A percentile compares a stretch with the other conserved stretches of the same genome.
Conservation (phyloP, 2,113 vertebrate species). For the Octodon degus region DNA sequence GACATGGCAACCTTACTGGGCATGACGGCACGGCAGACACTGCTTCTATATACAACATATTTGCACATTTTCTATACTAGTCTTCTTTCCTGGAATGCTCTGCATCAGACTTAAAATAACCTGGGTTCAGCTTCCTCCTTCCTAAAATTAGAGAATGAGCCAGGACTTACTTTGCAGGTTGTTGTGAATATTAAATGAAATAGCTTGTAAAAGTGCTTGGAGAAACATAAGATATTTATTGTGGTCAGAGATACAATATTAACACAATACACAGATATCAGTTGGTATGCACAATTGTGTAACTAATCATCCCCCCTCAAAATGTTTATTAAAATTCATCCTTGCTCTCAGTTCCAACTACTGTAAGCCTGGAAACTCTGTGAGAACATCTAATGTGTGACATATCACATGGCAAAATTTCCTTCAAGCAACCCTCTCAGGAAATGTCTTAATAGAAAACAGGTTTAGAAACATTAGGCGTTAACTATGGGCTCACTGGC, state of each 20-base stretch:
- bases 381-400: background rate
- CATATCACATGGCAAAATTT: background rate
- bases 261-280: background rate
- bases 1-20: background rate
- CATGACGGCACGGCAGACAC: background rate
- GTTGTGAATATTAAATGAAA: background rate
- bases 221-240: background rate
- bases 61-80: background rate
- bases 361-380: background rate
- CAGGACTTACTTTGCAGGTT: background rate
- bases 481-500: background rate
- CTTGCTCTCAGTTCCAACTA: background rate
- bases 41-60: background rate
- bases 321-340: constrained; percentile 35
- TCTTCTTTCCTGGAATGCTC: background rate
- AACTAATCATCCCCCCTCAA: background rate
- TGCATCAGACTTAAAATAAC: background rate
- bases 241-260: background rate
- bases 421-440: background rate
- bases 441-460: constrained; percentile 15
- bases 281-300: background rate
- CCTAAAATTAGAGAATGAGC: background rate
- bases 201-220: background rate
- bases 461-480: background rate
- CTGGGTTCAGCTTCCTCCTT: background rate